Evolutionary conservation across 2,888 invertebrate genomes (phyloP), one percentile per base, ranked within the genome.

Genomic region (Chymomyza fuscimana): DNA sequence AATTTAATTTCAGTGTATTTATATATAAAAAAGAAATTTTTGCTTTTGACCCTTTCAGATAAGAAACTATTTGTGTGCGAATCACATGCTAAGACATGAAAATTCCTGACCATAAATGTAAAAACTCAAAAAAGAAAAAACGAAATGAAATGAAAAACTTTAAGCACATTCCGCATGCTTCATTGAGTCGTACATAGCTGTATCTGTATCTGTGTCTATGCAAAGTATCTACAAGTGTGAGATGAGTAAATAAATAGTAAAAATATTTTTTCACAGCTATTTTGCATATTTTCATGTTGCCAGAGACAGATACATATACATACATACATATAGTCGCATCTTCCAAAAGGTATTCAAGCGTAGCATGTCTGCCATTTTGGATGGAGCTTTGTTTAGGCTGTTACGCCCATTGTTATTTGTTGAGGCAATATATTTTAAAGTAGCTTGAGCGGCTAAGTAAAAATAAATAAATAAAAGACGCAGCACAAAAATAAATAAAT

Each of bases 201-300:
- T 40, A 40, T 7, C 40, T 40, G 40, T 40, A 40, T 7, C 40
- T 9, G 40, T 40, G 5, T 40, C 40, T 40, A 40, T 40, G 40
- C 40, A 40, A 40, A 40, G 40, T 40, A 40, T 40, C 40, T 52
- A 15, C 52, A 12, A 67, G 40, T 40, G 66, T 52, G 71, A 73
- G 73, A 16, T 19, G 6, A 52, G 52, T 73, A 78, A 78, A 78
- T 78, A 78, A 78, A 78, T 78, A 78, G 77, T 77, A 80, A 69
- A 79, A 81, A 85, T 78, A 83, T 82, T 85, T 85, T 72, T 46
- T 74, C 78, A 75, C 79, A 83, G 86, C 74, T 85, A 77, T 82
- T 82, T 82, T 79, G 74, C 82, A 82, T 82, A 79, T 85, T 82
- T 76, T 62, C 65, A 63, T 56, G 40, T 40, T 40, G 40, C 40